phyloP scores from a whole-genome alignment of 2,797 vertebrate species.

The Sitta carolinensis region DNA sequence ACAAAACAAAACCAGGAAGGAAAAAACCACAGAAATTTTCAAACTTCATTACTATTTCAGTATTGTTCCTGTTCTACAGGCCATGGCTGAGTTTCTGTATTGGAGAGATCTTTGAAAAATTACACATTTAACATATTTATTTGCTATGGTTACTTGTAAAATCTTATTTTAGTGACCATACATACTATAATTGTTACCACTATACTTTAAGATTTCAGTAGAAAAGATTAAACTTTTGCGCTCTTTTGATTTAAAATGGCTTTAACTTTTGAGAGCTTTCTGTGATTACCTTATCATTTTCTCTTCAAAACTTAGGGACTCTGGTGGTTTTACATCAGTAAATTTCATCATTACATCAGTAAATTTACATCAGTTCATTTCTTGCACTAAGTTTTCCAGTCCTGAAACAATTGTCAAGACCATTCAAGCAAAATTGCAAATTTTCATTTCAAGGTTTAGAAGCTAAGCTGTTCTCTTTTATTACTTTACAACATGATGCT shows the following conservation, averaged over 20 bases:
- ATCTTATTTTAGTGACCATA: constrained; percentile 54
- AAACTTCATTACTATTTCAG: constrained; percentile 36
- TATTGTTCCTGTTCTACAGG: not conserved
- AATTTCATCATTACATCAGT: no score
- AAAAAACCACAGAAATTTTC: not conserved
- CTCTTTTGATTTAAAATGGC: constrained; percentile 35
- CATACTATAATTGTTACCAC: constrained; percentile 44
- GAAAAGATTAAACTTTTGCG: constrained; percentile 50
- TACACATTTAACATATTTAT: constrained; percentile 19
- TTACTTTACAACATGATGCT: constrained; percentile 16
- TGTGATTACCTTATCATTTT: constrained; percentile 36
- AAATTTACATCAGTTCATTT: not conserved
- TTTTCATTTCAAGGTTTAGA: constrained; percentile 54
- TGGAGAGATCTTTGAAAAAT: constrained; percentile 37
- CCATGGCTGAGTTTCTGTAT: not conserved
- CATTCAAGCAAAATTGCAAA: constrained; percentile 40
- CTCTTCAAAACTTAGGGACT: constrained; percentile 16
- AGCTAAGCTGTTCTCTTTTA: constrained; percentile 34
- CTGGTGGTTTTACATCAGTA: not conserved
- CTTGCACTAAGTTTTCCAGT: constrained; percentile 17
- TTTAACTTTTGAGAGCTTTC: constrained; percentile 23
- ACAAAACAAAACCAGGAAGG: not conserved
- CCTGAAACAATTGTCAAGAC: constrained; percentile 49
- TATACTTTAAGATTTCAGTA: constrained; percentile 5
- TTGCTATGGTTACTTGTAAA: constrained; percentile 43